Evolutionary conservation across 2,113 vertebrate genomes (phyloP).

Genomic region (Xenus cinereus): DNA sequence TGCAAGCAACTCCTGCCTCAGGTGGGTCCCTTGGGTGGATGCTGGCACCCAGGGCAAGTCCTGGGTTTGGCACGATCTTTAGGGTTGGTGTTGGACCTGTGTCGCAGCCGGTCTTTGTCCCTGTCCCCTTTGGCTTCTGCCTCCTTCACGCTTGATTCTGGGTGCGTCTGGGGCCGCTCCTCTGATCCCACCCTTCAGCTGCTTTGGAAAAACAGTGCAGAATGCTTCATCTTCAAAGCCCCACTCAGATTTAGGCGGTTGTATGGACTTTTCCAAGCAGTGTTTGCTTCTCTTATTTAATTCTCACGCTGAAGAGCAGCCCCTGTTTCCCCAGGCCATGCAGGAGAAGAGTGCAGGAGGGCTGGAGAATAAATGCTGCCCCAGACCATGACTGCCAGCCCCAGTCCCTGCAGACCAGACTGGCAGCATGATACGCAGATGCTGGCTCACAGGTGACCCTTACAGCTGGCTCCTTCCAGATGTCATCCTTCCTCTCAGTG

Average conservation of each 20-base stretch:
- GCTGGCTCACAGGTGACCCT: background rate
- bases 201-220: background rate
- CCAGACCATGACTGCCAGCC: background rate
- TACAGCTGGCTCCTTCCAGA: background rate
- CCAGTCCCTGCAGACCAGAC: background rate
- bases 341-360: background rate
- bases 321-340: background rate
- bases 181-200: background rate
- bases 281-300: background rate
- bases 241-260: background rate
- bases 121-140: background rate
- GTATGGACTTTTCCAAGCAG: background rate
- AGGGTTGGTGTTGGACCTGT: background rate
- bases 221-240: background rate
- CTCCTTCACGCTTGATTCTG: background rate
- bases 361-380: background rate
- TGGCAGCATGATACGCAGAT: background rate
- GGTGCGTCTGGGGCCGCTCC: background rate
- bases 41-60: background rate
- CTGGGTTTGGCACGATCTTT: background rate
- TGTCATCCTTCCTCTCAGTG: background rate
- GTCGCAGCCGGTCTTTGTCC: background rate
- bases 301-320: background rate
- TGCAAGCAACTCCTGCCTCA: background rate
- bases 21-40: background rate